Conservation (phyloP, 2,113 vertebrate genomes). For the Mesocricetus auratus region DNA sequence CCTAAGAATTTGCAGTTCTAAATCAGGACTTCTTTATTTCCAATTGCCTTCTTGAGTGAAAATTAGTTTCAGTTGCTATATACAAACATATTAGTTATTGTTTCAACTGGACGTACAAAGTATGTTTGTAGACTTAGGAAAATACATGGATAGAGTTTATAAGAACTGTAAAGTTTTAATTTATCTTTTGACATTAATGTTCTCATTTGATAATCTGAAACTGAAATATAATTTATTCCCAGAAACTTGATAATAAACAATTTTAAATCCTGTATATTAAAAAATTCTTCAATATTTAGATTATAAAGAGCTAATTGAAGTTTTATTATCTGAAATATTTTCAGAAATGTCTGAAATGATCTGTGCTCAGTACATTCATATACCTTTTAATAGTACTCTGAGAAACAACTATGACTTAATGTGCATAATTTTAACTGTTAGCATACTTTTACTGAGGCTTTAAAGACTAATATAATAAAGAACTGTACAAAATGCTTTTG, state of each 20-base stretch:
- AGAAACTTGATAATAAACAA: not conserved
- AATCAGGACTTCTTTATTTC: not conserved
- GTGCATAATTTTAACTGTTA: not conserved
- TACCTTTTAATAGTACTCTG: not conserved
- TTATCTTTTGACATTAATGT: not conserved
- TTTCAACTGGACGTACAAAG: not conserved
- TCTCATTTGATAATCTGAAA: not conserved
- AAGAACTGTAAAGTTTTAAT: not conserved
- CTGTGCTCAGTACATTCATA: not conserved
- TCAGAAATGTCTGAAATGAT: not conserved
- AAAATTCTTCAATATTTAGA: not conserved
- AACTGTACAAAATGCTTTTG: not conserved
- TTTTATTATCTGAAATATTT: conserved; percentile 19
- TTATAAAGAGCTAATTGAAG: not conserved
- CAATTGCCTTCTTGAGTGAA: not conserved
- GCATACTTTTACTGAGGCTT: not conserved
- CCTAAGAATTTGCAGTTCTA: not conserved
- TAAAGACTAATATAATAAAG: conserved; percentile 30
- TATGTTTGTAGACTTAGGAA: not conserved
- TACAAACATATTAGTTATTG: not conserved
- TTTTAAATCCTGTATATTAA: not conserved
- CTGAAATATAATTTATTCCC: not conserved
- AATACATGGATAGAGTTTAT: not conserved
- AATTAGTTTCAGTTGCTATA: not conserved
- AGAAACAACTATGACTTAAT: conserved; percentile 47